These are phyloP conservation scores for Bedellia somnulentella DNA, from an alignment of 2,888 invertebrate genomes.

Conservation along the genomic window DNA sequence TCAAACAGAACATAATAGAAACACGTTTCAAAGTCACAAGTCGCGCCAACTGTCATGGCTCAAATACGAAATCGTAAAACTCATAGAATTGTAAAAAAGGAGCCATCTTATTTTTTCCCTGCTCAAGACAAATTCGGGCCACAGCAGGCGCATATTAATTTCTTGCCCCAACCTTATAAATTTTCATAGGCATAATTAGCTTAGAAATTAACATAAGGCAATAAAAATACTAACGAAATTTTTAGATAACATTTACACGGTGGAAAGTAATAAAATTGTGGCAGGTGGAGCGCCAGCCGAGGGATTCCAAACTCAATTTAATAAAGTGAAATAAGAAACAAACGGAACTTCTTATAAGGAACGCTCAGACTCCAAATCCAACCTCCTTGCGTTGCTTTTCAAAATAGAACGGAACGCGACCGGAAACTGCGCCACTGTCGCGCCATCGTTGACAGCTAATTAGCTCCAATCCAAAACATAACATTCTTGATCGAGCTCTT, in stretches of 20 bases:
- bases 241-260: constrained; percentile 48
- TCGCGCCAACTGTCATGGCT: constrained; percentile 43
- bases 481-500: too few relatives aligned
- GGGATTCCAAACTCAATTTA: constrained; percentile 3
- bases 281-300: constrained; percentile 30
- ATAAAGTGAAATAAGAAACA: constrained; percentile 13
- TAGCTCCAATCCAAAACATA: too few relatives aligned
- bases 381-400: constrained; percentile 33
- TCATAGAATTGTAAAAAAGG: constrained; percentile 43
- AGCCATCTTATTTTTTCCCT: constrained; percentile 15
- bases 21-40: constrained; percentile 39
- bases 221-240: constrained; percentile 56
- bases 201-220: constrained; percentile 57
- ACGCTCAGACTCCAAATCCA: constrained; percentile 17
- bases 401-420: constrained; percentile 47
- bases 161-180: constrained; percentile 44
- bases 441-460: constrained; percentile 52
- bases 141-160: constrained; percentile 45
- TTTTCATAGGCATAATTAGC: constrained; percentile 58
- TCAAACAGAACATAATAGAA: constrained; percentile 43
- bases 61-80: constrained; percentile 31
- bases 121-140: constrained; percentile 37
- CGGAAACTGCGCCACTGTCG: constrained; percentile 36
- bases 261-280: constrained; percentile 32
- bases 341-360: constrained; percentile 14